Evolutionary conservation across 2,888 invertebrate genomes (phyloP).

Genomic region (Lasius platythorax): DNA sequence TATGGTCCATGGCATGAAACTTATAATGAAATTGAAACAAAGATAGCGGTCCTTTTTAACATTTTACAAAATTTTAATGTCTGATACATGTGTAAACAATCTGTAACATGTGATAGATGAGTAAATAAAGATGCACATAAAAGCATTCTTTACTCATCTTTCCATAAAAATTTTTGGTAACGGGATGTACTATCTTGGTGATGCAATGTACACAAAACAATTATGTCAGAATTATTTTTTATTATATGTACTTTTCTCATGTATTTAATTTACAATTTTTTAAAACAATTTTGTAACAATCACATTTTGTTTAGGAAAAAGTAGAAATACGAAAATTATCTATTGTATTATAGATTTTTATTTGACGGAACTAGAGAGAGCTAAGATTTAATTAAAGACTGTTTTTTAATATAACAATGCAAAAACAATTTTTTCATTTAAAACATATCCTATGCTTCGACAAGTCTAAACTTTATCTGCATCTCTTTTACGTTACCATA

Average conservation of each 20-base stretch:
- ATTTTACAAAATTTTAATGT: conserved; percentile 79
- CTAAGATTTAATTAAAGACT: neutral
- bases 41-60: conserved; percentile 85
- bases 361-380: neutral
- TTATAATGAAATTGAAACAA: conserved; percentile 85
- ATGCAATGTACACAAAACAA: neutral
- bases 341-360: neutral
- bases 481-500: neutral
- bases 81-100: conserved; percentile 61
- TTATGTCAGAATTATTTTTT: neutral
- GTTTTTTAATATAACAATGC: neutral
- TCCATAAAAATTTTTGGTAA: conserved; percentile 14
- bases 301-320: neutral
- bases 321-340: neutral
- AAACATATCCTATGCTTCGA: neutral
- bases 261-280: neutral
- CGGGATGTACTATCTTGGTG: neutral
- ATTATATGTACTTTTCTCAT: neutral
- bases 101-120: conserved; percentile 23
- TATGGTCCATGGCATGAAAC: conserved; percentile 87
- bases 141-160: conserved; percentile 7
- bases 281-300: neutral
- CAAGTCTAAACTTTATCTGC: neutral
- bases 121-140: conserved; percentile 32
- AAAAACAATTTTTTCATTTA: neutral